phyloP scores from a whole-genome alignment of 2,888 invertebrate genomes.

The Tillus elongatus region DNA sequence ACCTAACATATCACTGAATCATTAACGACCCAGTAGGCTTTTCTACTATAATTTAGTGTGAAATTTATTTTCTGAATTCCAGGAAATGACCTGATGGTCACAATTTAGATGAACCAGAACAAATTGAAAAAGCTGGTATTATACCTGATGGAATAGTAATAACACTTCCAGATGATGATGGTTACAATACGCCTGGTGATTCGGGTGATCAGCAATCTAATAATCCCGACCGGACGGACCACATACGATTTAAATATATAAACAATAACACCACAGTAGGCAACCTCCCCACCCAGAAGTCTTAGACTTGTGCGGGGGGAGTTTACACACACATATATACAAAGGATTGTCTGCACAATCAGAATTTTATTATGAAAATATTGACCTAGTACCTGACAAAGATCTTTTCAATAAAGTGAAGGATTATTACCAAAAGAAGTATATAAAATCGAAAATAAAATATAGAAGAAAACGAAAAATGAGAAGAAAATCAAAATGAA shows the following conservation, averaged over 20 bases:
- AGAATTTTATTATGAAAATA: constrained; percentile 1
- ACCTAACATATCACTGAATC: background rate
- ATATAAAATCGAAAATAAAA: no score
- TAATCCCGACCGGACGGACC: constrained; percentile 1
- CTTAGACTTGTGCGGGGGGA: no score
- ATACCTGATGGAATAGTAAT: constrained; percentile 1
- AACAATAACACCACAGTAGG: no score
- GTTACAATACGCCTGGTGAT: background rate
- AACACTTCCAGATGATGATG: constrained; percentile 3
- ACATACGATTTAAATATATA: no score
- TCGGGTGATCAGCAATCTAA: background rate
- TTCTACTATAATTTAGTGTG: background rate
- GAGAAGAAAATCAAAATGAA: background rate
- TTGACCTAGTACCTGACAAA: constrained; percentile 2
- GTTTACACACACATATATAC: no score
- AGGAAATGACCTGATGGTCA: background rate
- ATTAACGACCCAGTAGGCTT: constrained; percentile 1
- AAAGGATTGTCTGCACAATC: background rate
- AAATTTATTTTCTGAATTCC: background rate
- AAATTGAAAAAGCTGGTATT: background rate
- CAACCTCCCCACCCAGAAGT: no score
- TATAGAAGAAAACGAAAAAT: background rate
- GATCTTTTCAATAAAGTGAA: background rate
- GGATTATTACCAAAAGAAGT: background rate
- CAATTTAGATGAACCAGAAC: background rate